phyloP scores from a whole-genome alignment of 2,888 invertebrate species.

The Hirtodrosophila trivittata region DNA sequence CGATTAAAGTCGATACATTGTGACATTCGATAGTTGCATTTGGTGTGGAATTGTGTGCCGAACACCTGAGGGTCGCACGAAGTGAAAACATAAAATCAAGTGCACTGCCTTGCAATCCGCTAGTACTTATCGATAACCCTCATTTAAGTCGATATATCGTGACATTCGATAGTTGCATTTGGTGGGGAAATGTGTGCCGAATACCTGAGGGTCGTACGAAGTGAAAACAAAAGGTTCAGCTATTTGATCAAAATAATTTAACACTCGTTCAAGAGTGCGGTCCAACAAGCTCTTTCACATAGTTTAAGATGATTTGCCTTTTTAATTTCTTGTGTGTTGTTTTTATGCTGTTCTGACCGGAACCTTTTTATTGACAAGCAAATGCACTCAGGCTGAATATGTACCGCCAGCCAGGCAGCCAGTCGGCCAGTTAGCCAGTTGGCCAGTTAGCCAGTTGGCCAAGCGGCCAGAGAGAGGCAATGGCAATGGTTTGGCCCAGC shows the following conservation, averaged over 20 bases:
- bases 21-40: no score
- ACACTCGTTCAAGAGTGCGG: constrained; percentile 11
- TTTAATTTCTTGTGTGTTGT: constrained; percentile 27
- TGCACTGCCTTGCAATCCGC: no score
- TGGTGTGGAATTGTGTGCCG: no score
- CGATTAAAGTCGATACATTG: no score
- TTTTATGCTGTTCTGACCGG: constrained; percentile 54
- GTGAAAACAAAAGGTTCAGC: background rate
- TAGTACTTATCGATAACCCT: no score
- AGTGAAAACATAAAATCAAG: no score
- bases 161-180: no score
- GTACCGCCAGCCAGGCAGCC: constrained; percentile 51
- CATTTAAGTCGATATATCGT: no score
- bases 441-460: constrained; percentile 4
- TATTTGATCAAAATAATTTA: constrained; percentile 23
- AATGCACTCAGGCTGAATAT: constrained; percentile 84
- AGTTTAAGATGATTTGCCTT: constrained; percentile 49
- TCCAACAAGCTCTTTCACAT: constrained; percentile 33
- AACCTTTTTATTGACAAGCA: constrained; percentile 83
- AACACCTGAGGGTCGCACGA: no score
- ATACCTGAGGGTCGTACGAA: background rate
- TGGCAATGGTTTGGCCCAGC: constrained; percentile 6
- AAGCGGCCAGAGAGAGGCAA: constrained; percentile 9
- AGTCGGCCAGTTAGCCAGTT: constrained; percentile 1
- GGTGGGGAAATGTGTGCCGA: no score